Evolutionary conservation across 2,113 vertebrate genomes (phyloP).

Genomic region (Uria aalge): DNA sequence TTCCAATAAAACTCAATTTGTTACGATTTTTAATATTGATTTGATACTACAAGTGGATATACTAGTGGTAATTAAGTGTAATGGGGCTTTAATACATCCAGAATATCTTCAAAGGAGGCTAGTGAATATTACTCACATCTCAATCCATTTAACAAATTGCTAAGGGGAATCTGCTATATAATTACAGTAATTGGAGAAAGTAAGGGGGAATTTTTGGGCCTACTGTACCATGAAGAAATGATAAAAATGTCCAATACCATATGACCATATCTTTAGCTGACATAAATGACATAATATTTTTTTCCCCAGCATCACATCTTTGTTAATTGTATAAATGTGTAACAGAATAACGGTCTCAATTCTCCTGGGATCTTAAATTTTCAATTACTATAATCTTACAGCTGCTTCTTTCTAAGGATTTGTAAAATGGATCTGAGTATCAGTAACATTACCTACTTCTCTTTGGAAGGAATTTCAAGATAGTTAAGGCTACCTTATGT

Average conservation of each 20-base stretch:
- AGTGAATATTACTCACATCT: neutral
- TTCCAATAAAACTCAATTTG: neutral
- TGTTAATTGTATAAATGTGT: neutral
- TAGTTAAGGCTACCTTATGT: neutral
- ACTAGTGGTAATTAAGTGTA: neutral
- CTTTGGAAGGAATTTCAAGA: neutral
- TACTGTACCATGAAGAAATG: neutral
- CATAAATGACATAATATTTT: neutral
- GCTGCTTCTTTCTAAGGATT: neutral
- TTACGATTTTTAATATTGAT: neutral
- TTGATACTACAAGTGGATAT: neutral
- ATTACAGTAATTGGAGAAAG: neutral
- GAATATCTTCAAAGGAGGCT: slow-evolving; percentile 10
- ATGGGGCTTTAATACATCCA: neutral
- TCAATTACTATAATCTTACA: neutral
- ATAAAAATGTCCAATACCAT: neutral
- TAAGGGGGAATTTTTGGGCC: neutral
- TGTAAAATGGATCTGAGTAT: neutral
- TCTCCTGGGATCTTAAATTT: neutral
- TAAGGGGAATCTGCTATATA: neutral
- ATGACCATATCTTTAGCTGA: neutral
- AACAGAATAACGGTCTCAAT: neutral
- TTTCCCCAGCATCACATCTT: neutral
- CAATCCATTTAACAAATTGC: neutral
- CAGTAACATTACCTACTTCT: neutral